Evolutionary conservation across 2,888 invertebrate species (phyloP), one percentile per base, ranked within the genome.

Genomic region (Ophion costatus): DNA sequence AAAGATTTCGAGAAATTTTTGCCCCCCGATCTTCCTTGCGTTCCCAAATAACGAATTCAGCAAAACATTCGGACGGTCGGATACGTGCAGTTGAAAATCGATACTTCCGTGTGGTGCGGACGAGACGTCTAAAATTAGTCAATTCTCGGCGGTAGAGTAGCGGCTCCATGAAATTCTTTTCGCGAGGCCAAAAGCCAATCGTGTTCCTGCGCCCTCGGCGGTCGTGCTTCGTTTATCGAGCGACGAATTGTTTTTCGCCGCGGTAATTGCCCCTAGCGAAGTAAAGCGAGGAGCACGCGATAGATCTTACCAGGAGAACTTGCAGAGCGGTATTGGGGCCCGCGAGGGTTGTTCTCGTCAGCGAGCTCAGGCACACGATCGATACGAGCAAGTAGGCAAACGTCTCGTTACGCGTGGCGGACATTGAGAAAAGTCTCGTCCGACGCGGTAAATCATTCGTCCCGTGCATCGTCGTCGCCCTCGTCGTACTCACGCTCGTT

Each of bases 301-400:
- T 45, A 69, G 56, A 42, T 70, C 80, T 84, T 84, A 84, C 84
- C 84, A 84, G 78, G 2, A 42, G 51, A 81, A 84, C 24, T 63
- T 84, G 78, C 56, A 81, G n/a, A 74, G 84, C 64, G 61, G 67
- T 76, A 61, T 64, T 69, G 86, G 59, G 70, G 73, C 73, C 22
- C 29, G 69, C 81, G 63, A 69, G 56, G 61, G 67, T 80, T 9
- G 80, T 69, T 74, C 56, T 74, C 24, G 77, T 78, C 33, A 75
- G 64, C 69, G 69, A 64, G 29, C 67, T 61, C n/a, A 81, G 33
- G 63, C 69, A 74, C 7, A 84, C 33, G 81, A 84, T 84, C 84
- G 84, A 84, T 81, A 84, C 61, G 63, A 84, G 45, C 20, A 29
- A 70, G 78, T 59, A 51, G 74, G 74, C 51, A 51, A 63, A n/a